Evolutionary conservation across 2,797 vertebrate genomes (phyloP), one percentile per base, ranked within the genome.

Genomic region (Semotilus atromaculatus): DNA sequence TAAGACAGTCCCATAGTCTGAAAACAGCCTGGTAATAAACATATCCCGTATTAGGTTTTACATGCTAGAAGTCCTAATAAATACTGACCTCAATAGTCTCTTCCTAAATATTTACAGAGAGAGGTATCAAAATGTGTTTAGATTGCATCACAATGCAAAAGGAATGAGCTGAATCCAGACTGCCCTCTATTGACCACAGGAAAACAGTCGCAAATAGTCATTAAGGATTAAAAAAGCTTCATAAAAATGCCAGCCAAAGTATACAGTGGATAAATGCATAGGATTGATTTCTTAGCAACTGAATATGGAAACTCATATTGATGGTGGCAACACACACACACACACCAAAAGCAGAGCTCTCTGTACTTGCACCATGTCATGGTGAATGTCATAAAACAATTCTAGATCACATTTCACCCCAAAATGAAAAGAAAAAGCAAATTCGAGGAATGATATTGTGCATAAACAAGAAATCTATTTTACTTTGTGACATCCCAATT

Each of bases 221-320:
- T 81, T 67, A 67, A 81, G 64, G 60, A 76, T 74, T 85, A 45
- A 79, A 83, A 75, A 86, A 40, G 76, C 45, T 36, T 76, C 66
- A 86, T 53, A 62, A 67, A 81, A 38, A 60, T 51, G 68, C 31
- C 55, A 34, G 68, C 60, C 9, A 29, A 81, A 55, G 23, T 74
- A 48, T 62, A 67, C 36, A 51, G 83, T 38, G 9, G 68, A 62
- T 36, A 55, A 29, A 71, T 81, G 67, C 51, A 31, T 7, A 72
- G 51, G 80, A 58, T 45, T 21, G n/a, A 45, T 58, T 60, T 81
- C 36, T 23, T 43, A 40, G 34, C 51, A 60, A 71, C 16, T 58
- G n/a, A 23, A 71, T 55, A 68, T 23, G 7, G 29, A 53, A n/a
- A 67, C 21, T n/a, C n/a, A 5, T 3, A 26, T 8, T 45, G 31